These are phyloP conservation scores for Macropodus opercularis DNA, from an alignment of 2,797 vertebrate genomes.

Conservation along the genomic window DNA sequence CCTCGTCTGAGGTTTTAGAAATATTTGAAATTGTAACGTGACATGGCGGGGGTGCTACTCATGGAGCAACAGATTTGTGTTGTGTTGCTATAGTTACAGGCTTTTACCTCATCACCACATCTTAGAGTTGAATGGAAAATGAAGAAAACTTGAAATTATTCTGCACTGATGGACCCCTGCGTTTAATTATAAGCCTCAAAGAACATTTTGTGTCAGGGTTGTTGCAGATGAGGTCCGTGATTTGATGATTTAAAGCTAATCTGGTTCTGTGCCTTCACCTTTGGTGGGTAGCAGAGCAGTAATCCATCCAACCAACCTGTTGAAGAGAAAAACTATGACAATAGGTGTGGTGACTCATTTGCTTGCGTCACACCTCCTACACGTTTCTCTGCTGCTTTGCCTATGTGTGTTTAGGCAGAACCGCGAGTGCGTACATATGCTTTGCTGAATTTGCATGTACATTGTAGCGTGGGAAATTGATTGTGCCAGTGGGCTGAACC, in stretches of 20 bases:
- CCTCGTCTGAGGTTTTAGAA: too few species aligned
- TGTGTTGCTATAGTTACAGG: conserved; percentile 69
- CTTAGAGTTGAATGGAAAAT: conserved; percentile 21
- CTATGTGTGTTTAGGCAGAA: conserved; percentile 30
- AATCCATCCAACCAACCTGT: conserved; percentile 46
- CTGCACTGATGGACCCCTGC: not conserved
- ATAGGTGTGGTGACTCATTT: conserved; percentile 69
- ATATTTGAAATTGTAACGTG: too few species aligned
- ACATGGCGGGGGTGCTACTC: conserved; percentile 31
- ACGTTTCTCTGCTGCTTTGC: conserved; percentile 40
- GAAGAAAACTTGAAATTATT: not conserved
- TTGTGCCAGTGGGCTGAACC: conserved; percentile 21
- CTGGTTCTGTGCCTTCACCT: not conserved
- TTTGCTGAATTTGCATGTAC: conserved; percentile 23
- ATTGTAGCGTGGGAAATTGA: conserved; percentile 33
- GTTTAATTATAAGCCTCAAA: conserved; percentile 7
- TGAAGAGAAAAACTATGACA: conserved; percentile 47
- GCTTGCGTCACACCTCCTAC: conserved; percentile 76
- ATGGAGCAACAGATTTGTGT: conserved; percentile 54
- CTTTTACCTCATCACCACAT: conserved; percentile 47
- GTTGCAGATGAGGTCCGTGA: not conserved
- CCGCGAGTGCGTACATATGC: not conserved
- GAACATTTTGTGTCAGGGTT: not conserved
- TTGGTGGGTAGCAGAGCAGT: not conserved
- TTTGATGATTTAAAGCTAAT: conserved; percentile 4